Percentiles rank a stretch among this genome's conserved stretches.
Evolutionary conservation across 2,888 invertebrate genomes (phyloP).

Genomic region (Chelonus formosanus): DNA sequence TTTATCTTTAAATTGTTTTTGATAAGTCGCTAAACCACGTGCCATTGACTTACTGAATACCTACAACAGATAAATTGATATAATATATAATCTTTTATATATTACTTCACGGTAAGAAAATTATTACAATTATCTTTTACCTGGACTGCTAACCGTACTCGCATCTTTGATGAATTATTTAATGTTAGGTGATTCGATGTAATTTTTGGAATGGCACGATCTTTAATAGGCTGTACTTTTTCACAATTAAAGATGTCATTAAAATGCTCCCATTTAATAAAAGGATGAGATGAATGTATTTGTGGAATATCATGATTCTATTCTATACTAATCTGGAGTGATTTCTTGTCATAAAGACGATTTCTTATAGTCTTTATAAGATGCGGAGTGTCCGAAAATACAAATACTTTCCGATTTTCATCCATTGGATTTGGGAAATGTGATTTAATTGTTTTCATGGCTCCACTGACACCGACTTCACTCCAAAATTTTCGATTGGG

Average conservation of each 20-base stretch:
- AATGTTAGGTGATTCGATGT: too few species aligned
- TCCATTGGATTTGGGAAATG: conserved; percentile 14
- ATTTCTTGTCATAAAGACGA: background rate
- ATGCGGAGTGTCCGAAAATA: conserved; percentile 10
- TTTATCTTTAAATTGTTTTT: too few species aligned
- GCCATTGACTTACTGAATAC: too few species aligned
- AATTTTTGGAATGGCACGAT: too few species aligned
- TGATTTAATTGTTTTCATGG: conserved; percentile 29
- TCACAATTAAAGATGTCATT: background rate
- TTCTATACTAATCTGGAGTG: background rate
- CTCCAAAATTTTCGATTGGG: conserved; percentile 43
- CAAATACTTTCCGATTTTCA: conserved; percentile 14
- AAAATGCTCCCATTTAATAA: background rate
- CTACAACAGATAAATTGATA: too few species aligned
- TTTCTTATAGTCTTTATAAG: conserved; percentile 7
- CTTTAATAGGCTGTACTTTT: too few species aligned
- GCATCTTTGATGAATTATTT: too few species aligned
- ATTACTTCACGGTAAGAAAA: too few species aligned
- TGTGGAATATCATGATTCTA: background rate
- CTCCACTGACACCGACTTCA: conserved; percentile 35
- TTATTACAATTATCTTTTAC: too few species aligned
- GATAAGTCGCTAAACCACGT: too few species aligned
- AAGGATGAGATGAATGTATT: background rate
- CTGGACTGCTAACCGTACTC: too few species aligned
- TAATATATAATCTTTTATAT: too few species aligned